Percentiles rank a stretch among this genome's conserved stretches.
These are phyloP conservation scores for Cataglyphis hispanica DNA, from an alignment of 1,140 invertebrate genomes.

Conservation along the genomic window DNA sequence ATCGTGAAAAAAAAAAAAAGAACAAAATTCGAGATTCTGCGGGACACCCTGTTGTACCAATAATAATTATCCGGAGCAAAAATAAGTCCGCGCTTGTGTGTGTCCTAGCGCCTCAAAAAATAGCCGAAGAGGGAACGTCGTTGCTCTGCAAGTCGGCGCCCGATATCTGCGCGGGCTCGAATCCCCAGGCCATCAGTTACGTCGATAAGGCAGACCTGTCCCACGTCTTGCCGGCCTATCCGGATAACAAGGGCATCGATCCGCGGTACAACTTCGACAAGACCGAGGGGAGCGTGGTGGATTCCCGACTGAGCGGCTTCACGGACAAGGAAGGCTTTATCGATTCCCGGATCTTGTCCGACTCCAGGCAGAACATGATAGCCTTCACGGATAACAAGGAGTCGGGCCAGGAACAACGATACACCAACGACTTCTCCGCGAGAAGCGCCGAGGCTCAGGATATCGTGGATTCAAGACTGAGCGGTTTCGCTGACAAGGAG, in stretches of 20 bases:
- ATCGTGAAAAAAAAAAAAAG: background rate
- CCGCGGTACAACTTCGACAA: conserved; percentile 82
- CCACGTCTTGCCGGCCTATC: conserved; percentile 84
- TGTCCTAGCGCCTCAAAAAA: conserved; percentile 78
- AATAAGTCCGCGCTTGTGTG: conserved; percentile 18
- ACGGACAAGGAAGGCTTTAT: conserved; percentile 85
- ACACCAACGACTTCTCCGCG: conserved; percentile 77
- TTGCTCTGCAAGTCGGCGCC: conserved; percentile 85
- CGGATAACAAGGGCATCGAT: conserved; percentile 80
- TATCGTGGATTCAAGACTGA: conserved; percentile 72
- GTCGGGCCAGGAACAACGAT: conserved; percentile 82
- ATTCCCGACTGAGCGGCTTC: conserved; percentile 84
- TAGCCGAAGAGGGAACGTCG: conserved; percentile 84
- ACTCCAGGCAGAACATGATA: conserved; percentile 84
- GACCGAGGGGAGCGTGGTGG: conserved; percentile 82
- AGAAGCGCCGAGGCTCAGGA: conserved; percentile 45
- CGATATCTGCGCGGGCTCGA: conserved; percentile 84
- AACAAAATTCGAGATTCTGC: conserved; percentile 16
- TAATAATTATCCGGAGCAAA: conserved; percentile 37
- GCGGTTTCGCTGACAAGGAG: conserved; percentile 79
- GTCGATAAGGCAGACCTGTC: conserved; percentile 85
- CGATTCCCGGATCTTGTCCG: conserved; percentile 83
- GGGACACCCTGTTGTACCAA: conserved; percentile 49
- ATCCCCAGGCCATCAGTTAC: conserved; percentile 85
- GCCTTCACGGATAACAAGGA: conserved; percentile 84